Evolutionary conservation across 1,140 invertebrate species (phyloP), one percentile per base, ranked within the genome.

Genomic region (Pomacea maculata): DNA sequence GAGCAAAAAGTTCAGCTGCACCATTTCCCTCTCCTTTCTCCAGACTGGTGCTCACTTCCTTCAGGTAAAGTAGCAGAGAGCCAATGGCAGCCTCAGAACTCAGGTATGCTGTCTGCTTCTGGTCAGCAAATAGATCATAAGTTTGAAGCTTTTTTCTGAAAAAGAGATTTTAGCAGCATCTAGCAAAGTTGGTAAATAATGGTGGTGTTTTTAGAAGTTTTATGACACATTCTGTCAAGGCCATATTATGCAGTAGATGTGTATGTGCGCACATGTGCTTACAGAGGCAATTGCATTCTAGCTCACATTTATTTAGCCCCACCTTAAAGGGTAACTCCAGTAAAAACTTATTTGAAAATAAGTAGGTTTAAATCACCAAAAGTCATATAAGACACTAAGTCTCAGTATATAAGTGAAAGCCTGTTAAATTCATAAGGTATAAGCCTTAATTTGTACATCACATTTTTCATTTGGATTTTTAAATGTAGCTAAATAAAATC

Each of bases 81-180:
- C 91, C 91, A 82, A 95, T 94, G 72, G 93, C 92, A 75, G 91
- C 89, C 34, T 94, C 74, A 7, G 93, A 94, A 57, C 90, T 90
- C 6, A 79, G 83, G 72, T 96, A 94, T 9, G 93, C 90, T 52
- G 94, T 91, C 67, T 93, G 80, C 87, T 98, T 98, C 87, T 95
- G 94, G 19, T 93, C 93, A 74, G 90, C 90, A 92, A 98, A 98
- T 54, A 94, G 94, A 92, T 98, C 97, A 87, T 95, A 96, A 11
- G 90, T 88, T 74, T 93, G 92, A 4, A 97, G 88, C 7, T 90
- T 85, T 85, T 91, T 91, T 79, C 95, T 95, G 88, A 54, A 92
- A 90, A 74, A 86, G 75, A 82, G 82, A 82, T 78, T 34, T 45
- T 6, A 45, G 34, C 34, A 45, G 34, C 34, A 45, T 45, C 29